These are phyloP conservation scores for Pseudochaenichthys georgianus DNA, from an alignment of 2,797 vertebrate species.

Conservation along the genomic window DNA sequence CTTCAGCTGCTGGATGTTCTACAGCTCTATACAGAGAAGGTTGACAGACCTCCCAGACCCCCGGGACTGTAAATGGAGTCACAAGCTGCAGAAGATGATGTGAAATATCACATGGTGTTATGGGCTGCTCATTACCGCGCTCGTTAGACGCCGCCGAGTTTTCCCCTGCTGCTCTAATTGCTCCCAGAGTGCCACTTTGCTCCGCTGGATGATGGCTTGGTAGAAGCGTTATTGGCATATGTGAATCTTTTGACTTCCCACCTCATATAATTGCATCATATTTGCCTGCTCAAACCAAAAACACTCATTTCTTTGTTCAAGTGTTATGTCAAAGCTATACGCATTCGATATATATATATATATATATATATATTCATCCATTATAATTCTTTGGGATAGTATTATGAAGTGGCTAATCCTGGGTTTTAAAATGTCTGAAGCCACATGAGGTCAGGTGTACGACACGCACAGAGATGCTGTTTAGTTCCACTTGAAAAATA, in stretches of 20 bases:
- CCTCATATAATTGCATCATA: background rate
- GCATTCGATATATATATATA: too few relatives aligned
- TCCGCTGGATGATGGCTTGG: slow-evolving; percentile 24
- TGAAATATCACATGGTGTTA: slow-evolving; percentile 55
- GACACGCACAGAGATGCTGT: background rate
- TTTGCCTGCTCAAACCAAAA: slow-evolving; percentile 7
- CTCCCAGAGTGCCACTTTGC: slow-evolving; percentile 60
- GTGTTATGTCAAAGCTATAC: background rate
- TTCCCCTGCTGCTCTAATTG: slow-evolving; percentile 63
- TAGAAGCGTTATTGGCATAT: slow-evolving; percentile 55
- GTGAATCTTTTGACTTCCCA: slow-evolving; percentile 43
- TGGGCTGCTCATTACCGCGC: slow-evolving; percentile 61
- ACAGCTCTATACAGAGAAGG: background rate
- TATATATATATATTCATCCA: too few relatives aligned
- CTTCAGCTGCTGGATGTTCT: slow-evolving; percentile 5
- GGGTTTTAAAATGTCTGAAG: too few relatives aligned
- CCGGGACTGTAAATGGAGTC: slow-evolving; percentile 52
- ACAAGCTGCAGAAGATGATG: slow-evolving; percentile 41
- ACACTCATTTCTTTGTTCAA: background rate
- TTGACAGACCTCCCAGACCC: slow-evolving; percentile 35
- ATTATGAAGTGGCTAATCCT: too few relatives aligned
- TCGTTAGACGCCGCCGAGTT: slow-evolving; percentile 39
- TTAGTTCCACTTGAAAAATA: fast-evolving
- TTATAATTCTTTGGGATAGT: too few relatives aligned
- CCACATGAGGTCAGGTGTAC: too few relatives aligned